Evolutionary conservation across 92 coral and sea anemone genomes (phyloP).

Genomic region (Paramuricea clavata): DNA sequence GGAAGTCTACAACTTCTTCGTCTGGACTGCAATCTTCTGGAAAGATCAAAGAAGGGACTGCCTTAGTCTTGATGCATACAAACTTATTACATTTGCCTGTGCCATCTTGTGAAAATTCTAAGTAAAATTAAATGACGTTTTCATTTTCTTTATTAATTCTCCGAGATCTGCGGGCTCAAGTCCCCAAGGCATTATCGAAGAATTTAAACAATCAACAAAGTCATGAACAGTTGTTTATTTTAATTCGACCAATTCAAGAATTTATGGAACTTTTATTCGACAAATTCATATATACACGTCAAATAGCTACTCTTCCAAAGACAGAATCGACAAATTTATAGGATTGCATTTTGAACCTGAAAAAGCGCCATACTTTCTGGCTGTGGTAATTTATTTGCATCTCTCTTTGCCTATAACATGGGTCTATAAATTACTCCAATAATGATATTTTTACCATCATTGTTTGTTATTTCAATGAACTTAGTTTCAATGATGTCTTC

Average conservation of each 20-base stretch:
- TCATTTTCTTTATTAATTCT: neutral
- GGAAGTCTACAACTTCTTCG: slow-evolving; percentile 45
- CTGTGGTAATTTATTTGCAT: no score
- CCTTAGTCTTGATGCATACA: neutral
- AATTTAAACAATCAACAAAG: neutral
- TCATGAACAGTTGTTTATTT: no score
- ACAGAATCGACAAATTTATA: neutral
- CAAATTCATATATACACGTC: neutral
- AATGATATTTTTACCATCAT: no score
- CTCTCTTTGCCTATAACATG: no score
- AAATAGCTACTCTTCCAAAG: neutral
- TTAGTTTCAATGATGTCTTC: no score
- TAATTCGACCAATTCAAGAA: neutral
- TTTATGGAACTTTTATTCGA: neutral
- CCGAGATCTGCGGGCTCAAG: slow-evolving; percentile 6
- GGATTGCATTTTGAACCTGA: neutral
- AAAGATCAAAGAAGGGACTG: slow-evolving; percentile 42
- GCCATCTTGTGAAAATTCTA: no score
- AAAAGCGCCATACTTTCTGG: slow-evolving; percentile 20
- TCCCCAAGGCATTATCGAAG: slow-evolving; percentile 41
- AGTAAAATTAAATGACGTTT: neutral
- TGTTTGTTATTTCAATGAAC: no score
- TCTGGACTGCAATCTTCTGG: slow-evolving; percentile 44
- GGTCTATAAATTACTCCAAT: no score
- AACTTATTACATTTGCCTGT: neutral